phyloP scores from a whole-genome alignment of 1,140 invertebrate genomes.

The Saccostrea echinata region DNA sequence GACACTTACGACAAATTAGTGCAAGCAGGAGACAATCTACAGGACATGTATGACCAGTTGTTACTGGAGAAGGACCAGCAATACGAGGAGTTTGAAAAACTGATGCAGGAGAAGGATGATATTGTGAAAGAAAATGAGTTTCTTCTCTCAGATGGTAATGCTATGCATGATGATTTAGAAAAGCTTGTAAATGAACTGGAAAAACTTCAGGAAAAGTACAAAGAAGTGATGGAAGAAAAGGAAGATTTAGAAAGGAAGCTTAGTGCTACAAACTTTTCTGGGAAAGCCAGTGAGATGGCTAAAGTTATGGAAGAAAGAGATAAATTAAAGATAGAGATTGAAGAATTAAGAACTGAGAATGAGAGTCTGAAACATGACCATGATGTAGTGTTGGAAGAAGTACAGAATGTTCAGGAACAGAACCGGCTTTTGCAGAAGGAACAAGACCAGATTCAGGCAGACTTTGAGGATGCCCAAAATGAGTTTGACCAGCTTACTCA shows the following conservation, averaged over 20 bases:
- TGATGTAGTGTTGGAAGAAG: slow-evolving; percentile 72
- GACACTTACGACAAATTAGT: slow-evolving; percentile 72
- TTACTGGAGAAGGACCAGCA: slow-evolving; percentile 68
- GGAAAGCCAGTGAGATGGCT: slow-evolving; percentile 72
- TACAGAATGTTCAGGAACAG: slow-evolving; percentile 72
- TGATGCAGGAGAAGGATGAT: slow-evolving; percentile 61
- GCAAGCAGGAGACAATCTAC: slow-evolving; percentile 74
- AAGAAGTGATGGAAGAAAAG: slow-evolving; percentile 65
- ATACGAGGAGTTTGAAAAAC: slow-evolving; percentile 62
- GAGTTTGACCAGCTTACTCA: slow-evolving; percentile 68
- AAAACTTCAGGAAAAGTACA: slow-evolving; percentile 70
- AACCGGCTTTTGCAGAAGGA: slow-evolving; percentile 60
- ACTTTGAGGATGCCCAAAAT: slow-evolving; percentile 64
- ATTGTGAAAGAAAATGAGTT: slow-evolving; percentile 73
- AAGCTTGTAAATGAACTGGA: slow-evolving; percentile 74
- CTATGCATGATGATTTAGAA: slow-evolving; percentile 73
- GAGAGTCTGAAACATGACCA: slow-evolving; percentile 70
- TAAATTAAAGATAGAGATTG: slow-evolving; percentile 59
- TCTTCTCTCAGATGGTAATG: slow-evolving; percentile 71
- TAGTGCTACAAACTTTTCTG: slow-evolving; percentile 61
- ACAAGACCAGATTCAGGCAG: slow-evolving; percentile 64
- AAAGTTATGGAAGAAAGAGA: slow-evolving; percentile 71
- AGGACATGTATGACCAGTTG: slow-evolving; percentile 74
- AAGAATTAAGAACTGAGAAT: slow-evolving; percentile 62
- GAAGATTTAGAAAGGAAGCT: slow-evolving; percentile 69